Percentiles rank a stretch among this genome's conserved stretches.
Conservation (phyloP, 2,888 invertebrate genomes). For the Quadroppia sp. region DNA sequence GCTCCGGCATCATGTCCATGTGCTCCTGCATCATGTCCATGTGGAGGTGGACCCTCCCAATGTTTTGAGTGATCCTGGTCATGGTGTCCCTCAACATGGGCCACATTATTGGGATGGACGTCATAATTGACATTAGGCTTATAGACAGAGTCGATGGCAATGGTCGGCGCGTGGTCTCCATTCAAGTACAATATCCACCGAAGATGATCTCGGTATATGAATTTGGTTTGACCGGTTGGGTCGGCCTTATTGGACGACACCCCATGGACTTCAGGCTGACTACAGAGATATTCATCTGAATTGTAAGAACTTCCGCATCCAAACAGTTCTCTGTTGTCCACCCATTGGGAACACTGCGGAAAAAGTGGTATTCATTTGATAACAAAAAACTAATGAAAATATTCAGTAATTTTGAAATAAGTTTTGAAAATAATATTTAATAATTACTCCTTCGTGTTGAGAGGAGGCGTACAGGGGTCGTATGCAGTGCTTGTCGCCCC, state of each 20-base stretch:
- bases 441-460: neutral
- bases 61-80: too few species aligned
- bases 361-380: too few species aligned
- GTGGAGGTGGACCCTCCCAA: too few species aligned
- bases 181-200: too few species aligned
- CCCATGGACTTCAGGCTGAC: neutral
- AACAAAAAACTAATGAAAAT: neutral
- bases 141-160: too few species aligned
- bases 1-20: too few species aligned
- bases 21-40: too few species aligned
- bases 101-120: too few species aligned
- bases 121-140: too few species aligned
- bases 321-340: neutral
- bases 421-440: neutral
- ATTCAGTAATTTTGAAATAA: neutral
- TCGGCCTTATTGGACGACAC: neutral
- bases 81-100: too few species aligned
- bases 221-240: neutral
- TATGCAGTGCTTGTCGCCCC: neutral
- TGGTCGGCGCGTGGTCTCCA: too few species aligned
- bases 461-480: neutral
- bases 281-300: neutral
- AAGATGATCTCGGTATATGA: neutral
- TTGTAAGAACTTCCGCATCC: neutral
- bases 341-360: conserved; percentile 1